Conservation (phyloP, 2,113 vertebrate species). For the Barnardius zonarius region DNA sequence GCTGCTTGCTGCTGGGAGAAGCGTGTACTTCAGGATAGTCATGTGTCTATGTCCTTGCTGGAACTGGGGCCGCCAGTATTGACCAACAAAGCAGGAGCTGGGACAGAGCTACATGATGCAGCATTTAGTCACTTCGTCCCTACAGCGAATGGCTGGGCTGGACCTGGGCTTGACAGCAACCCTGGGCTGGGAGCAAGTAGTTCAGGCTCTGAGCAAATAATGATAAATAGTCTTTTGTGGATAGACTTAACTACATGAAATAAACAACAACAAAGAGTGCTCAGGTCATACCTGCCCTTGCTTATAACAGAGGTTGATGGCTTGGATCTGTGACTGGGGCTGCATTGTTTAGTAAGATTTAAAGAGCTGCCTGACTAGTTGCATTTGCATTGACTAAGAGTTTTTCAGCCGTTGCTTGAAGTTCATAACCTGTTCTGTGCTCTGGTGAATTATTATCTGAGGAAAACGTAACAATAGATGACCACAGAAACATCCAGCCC, state of each 20-base stretch:
- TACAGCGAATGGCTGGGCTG: background rate
- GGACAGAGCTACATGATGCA: background rate
- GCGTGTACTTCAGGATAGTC: background rate
- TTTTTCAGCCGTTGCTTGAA: background rate
- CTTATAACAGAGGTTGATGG: background rate
- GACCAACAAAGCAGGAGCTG: background rate
- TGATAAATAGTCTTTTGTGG: background rate
- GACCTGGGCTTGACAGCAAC: background rate
- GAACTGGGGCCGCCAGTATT: background rate
- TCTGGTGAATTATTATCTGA: background rate
- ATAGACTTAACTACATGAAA: background rate
- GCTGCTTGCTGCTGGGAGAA: background rate
- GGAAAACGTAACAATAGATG: background rate
- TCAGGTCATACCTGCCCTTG: background rate
- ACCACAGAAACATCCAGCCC: conserved; percentile 10
- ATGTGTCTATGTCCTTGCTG: conserved; percentile 7
- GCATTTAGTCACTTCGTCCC: background rate
- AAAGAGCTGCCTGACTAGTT: background rate
- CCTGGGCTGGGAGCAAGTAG: background rate
- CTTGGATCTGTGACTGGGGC: background rate
- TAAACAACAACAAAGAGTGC: background rate
- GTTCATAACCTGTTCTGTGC: background rate
- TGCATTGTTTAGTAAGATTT: background rate
- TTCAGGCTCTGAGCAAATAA: background rate
- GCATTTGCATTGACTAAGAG: conserved; percentile 39